Conservation (phyloP, 2,888 invertebrate species). For the Protonemura montana region DNA sequence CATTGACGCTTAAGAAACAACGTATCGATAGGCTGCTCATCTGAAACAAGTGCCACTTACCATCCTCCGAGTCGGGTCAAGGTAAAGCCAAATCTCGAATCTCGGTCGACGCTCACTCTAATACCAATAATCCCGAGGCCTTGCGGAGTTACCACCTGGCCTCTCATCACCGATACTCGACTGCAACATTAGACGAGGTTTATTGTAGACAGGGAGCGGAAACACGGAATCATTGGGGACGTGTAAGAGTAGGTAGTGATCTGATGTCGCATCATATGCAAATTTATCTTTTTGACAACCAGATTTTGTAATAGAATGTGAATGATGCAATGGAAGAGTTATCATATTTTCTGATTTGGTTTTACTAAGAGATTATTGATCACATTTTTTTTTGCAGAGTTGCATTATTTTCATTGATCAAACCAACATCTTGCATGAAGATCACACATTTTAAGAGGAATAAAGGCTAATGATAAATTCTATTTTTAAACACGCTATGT, state of each 20-base stretch:
- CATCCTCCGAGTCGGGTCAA: slow-evolving; percentile 92
- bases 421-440: neutral
- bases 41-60: slow-evolving; percentile 68
- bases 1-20: neutral
- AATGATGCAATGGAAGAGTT: neutral
- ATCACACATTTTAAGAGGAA: neutral
- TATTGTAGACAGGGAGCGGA: slow-evolving; percentile 34
- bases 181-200: slow-evolving; percentile 67
- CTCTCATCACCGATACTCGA: slow-evolving; percentile 98
- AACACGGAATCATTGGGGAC: slow-evolving; percentile 1
- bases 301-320: neutral
- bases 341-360: neutral
- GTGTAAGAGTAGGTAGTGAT: neutral
- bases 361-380: neutral
- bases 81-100: slow-evolving; percentile 95
- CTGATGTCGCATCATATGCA: neutral
- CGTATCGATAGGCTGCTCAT: neutral
- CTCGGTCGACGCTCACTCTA: slow-evolving; percentile 92
- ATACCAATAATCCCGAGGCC: slow-evolving; percentile 97
- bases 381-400: neutral
- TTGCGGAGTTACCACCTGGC: slow-evolving; percentile 93
- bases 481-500: neutral
- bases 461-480: neutral
- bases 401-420: neutral
- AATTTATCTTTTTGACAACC: neutral